phyloP scores from a whole-genome alignment of 2,113 vertebrate genomes.

The Phalacrocorax carbo region DNA sequence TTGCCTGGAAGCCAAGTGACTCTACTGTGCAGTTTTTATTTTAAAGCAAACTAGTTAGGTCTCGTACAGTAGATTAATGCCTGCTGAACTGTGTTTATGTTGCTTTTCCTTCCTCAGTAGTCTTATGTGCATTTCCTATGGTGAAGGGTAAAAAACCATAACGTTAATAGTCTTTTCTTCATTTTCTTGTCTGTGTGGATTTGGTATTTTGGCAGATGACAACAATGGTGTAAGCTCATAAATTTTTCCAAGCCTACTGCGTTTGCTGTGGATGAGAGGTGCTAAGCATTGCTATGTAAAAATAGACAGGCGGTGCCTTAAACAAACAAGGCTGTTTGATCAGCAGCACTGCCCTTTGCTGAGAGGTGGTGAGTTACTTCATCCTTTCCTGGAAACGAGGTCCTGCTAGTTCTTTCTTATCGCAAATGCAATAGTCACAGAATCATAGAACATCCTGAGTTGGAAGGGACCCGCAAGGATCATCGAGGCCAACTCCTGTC shows the following conservation, averaged over 20 bases:
- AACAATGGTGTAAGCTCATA: background rate
- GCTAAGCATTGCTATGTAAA: background rate
- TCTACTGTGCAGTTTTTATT: background rate
- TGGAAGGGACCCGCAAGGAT: no score
- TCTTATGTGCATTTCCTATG: background rate
- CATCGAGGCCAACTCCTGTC: no score
- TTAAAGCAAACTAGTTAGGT: background rate
- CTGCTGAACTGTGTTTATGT: background rate
- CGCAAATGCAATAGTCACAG: background rate
- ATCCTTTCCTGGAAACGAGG: background rate
- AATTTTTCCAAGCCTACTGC: background rate
- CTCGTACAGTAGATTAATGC: background rate
- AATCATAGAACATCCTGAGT: no score
- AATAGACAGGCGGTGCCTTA: constrained; percentile 5
- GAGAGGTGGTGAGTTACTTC: background rate
- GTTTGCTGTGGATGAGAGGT: background rate
- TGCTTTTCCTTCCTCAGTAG: background rate
- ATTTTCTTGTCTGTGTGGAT: background rate
- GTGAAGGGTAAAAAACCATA: background rate
- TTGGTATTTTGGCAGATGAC: background rate
- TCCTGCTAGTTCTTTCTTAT: background rate
- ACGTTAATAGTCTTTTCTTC: background rate
- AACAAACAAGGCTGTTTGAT: constrained; percentile 50
- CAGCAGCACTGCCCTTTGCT: constrained; percentile 16
- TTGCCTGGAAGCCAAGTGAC: background rate